A percentile compares a stretch with the other conserved stretches of the same genome.
Evolutionary conservation across 2,888 invertebrate species (phyloP).

Genomic region (Trichogramma evanescens): DNA sequence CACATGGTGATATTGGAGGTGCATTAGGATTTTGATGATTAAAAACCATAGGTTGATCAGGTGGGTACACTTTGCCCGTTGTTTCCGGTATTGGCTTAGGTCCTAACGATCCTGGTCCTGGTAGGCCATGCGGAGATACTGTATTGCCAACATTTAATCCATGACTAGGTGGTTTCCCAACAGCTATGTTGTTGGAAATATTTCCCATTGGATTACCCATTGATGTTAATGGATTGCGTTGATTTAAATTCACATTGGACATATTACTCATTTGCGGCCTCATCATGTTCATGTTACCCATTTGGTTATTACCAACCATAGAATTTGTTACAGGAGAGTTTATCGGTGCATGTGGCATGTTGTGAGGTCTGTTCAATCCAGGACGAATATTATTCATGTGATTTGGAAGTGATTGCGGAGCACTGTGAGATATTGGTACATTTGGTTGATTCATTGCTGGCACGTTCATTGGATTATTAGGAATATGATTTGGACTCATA

Average conservation of each 20-base stretch:
- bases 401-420: conserved; percentile 42
- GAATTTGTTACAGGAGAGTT: conserved; percentile 56
- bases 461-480: conserved; percentile 42
- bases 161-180: conserved; percentile 52
- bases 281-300: conserved; percentile 67
- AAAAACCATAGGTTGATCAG: conserved; percentile 94
- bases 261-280: conserved; percentile 67
- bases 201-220: conserved; percentile 51
- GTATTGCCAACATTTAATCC: conserved; percentile 50
- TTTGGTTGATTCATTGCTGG: conserved; percentile 45
- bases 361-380: conserved; percentile 57
- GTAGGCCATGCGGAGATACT: conserved; percentile 51
- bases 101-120: conserved; percentile 57
- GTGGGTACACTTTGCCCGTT: conserved; percentile 88
- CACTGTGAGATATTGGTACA: conserved; percentile 41
- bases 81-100: conserved; percentile 88
- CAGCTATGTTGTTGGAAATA: conserved; percentile 51
- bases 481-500: conserved; percentile 44
- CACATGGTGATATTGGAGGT: conserved; percentile 96
- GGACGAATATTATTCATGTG: conserved; percentile 43
- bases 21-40: conserved; percentile 98
- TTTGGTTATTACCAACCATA: conserved; percentile 49
- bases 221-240: conserved; percentile 45
- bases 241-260: conserved; percentile 43
- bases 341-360: conserved; percentile 65